A percentile compares a stretch with the other conserved stretches of the same genome.
Evolutionary conservation across 1,140 invertebrate species (phyloP).

Genomic region (Leptestheria dahalacensis): DNA sequence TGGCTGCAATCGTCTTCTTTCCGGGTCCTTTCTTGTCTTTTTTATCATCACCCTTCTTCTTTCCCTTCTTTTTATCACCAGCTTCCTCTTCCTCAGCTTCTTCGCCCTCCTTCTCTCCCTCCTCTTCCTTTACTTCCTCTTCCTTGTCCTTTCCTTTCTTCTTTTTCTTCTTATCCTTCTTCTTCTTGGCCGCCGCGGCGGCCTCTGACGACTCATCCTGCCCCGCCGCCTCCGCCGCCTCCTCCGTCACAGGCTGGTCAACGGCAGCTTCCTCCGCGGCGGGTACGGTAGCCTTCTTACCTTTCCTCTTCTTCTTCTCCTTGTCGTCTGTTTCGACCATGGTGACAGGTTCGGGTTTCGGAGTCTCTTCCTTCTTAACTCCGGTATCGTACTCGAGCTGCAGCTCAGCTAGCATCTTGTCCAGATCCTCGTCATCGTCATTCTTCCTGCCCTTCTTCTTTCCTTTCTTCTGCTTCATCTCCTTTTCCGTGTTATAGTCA

Average conservation of each 20-base stretch:
- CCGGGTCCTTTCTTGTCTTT: conserved; percentile 43
- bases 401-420: conserved; percentile 28
- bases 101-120: conserved; percentile 18
- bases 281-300: conserved; percentile 8
- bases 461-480: not conserved
- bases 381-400: conserved; percentile 20
- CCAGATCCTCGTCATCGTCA: conserved; percentile 25
- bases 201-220: conserved; percentile 14
- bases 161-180: conserved; percentile 19
- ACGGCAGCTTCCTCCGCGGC: conserved; percentile 36
- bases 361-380: conserved; percentile 22
- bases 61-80: conserved; percentile 29
- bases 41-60: conserved; percentile 34
- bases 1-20: conserved; percentile 62
- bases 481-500: not conserved
- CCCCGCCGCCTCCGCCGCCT: conserved; percentile 7
- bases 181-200: conserved; percentile 18
- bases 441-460: conserved; percentile 19
- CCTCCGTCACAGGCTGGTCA: not conserved
- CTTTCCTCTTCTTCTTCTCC: conserved; percentile 26
- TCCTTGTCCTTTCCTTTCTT: conserved; percentile 20
- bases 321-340: conserved; percentile 17
- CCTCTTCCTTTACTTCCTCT: conserved; percentile 19
- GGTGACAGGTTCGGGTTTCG: conserved; percentile 19
- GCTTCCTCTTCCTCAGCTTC: conserved; percentile 15